phyloP scores from a whole-genome alignment of 2,113 vertebrate species.

The Tympanuchus pallidicinctus region DNA sequence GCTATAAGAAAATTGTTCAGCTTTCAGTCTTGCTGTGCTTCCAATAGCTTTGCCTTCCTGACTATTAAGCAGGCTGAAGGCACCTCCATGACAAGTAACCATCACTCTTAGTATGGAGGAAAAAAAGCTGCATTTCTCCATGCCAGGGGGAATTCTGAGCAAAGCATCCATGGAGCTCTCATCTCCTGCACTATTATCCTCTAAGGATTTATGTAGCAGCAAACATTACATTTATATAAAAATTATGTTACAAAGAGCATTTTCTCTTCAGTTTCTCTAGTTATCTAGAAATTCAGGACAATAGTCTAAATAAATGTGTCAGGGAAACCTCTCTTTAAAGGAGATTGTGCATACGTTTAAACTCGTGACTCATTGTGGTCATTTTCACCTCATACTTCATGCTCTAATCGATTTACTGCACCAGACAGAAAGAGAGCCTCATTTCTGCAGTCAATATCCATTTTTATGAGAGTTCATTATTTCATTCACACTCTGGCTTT shows the following conservation, averaged over 20 bases:
- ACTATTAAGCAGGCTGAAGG: background rate
- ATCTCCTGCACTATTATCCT: background rate
- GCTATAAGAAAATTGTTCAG: background rate
- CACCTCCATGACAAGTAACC: background rate
- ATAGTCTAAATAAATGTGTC: background rate
- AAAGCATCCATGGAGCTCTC: background rate
- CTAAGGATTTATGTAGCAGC: background rate
- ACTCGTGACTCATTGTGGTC: background rate
- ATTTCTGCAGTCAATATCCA: background rate
- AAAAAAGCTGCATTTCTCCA: background rate
- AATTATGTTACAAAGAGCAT: background rate
- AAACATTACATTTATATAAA: background rate
- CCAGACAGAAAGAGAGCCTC: background rate
- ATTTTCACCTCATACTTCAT: background rate
- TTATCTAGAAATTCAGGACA: background rate
- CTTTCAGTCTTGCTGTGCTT: background rate
- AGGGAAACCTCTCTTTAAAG: background rate
- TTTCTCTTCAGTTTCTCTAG: background rate
- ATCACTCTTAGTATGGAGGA: background rate
- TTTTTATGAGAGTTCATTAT: conserved; percentile 2
- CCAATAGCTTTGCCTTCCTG: background rate
- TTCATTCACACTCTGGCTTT: background rate
- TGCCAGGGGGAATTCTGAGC: background rate
- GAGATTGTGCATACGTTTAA: background rate
- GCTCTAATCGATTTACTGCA: background rate